phyloP scores from a whole-genome alignment of 1,140 invertebrate genomes.

The Drosophila ambigua region DNA sequence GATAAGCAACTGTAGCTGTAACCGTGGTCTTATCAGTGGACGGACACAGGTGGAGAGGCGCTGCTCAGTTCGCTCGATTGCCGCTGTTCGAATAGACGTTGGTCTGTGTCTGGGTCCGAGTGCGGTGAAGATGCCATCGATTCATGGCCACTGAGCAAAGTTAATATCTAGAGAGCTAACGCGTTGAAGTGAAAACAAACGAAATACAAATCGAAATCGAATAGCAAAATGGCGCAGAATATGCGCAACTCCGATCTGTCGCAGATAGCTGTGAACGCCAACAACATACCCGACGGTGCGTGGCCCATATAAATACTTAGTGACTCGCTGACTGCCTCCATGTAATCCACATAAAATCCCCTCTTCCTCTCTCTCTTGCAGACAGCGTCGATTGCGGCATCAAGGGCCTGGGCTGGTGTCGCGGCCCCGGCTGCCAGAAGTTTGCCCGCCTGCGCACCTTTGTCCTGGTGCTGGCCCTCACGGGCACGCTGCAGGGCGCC shows the following conservation, averaged over 20 bases:
- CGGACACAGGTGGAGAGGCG: neutral
- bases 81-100: conserved; percentile 63
- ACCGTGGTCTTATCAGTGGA: conserved; percentile 43
- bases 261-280: conserved; percentile 74
- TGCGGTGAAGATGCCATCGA: conserved; percentile 48
- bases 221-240: conserved; percentile 61
- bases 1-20: conserved; percentile 32
- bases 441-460: conserved; percentile 86
- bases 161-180: conserved; percentile 11
- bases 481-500: conserved; percentile 85
- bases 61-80: conserved; percentile 45
- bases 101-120: neutral
- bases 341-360: neutral
- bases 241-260: conserved; percentile 72
- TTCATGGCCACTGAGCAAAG: conserved; percentile 18
- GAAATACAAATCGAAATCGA: conserved; percentile 35
- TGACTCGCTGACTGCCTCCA: neutral
- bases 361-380: conserved; percentile 18
- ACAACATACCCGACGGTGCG: conserved; percentile 77
- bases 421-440: conserved; percentile 85
- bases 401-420: conserved; percentile 85
- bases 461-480: conserved; percentile 84
- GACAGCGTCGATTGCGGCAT: conserved; percentile 87
- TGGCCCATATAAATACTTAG: conserved; percentile 18
- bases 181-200: conserved; percentile 12